Base-by-base conservation (phyloP, 2,113 vertebrate genomes). In the Cephalopterus ornatus region DNA sequence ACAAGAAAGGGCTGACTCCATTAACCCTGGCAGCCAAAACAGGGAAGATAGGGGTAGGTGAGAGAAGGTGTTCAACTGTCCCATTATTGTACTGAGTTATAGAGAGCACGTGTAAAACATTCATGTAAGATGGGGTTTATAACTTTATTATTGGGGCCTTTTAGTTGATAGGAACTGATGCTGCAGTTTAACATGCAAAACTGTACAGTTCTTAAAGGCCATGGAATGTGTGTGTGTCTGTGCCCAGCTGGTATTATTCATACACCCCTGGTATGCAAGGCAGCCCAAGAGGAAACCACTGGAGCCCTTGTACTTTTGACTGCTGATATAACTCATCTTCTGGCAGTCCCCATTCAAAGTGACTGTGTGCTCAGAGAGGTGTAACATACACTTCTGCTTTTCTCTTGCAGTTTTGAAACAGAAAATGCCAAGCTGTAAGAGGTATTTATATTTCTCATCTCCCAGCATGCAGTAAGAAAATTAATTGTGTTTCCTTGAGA, bases 1-100 rank as follows among this genome's bases (percentile, higher is more conserved):
- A 99, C 98, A 95, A 98, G 44, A 97, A 98, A 23, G 98, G 98
- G 7, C 97, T 99, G 59, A 99, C 98, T 0, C 98, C 99, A 3
- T 96, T 99, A 90, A 99, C 99, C 71, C 96, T 99, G 93, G 99
- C 99, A 6, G 99, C 99, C 78, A 98, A 98, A 94, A 99, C 97
- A 2, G 99, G 99, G 73, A 99, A 99, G 97, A 98, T 98, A 24
- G 98, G 98, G 99, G 99, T 99, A 97, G 32, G 98, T 85, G 46
- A 32, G 33, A 66, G 70, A 30, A 70, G 58, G 61, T 79, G n/a
- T 73, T 87, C 92, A n/a, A 70, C 33, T 88, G 27, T 94, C 24
- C 52, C 22, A 10, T 63, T 85, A 20, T 46, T 88, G 12, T 49
- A 33, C 42, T 10, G 32, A 15, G 30, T 53, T 85, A 46, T 5